Evolutionary conservation across 2,888 invertebrate species (phyloP), one percentile per base, ranked within the genome.

Genomic region (Listrodromus nycthemerus): DNA sequence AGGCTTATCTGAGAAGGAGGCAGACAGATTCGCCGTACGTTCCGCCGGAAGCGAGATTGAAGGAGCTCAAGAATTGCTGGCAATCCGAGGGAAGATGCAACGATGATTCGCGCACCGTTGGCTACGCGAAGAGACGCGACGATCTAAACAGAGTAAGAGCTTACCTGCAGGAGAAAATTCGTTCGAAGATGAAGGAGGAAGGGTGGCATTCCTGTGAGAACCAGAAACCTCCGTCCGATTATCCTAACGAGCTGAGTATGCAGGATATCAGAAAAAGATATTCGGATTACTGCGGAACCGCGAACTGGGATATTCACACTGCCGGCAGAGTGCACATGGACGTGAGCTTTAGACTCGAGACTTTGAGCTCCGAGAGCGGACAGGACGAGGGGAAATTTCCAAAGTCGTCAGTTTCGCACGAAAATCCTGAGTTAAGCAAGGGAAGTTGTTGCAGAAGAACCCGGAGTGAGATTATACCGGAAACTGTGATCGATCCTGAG

Each of bases 241-340:
- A 78, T 71, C 58, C 85, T 8, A 61, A 65, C 41, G 85, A 85
- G 55, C 69, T 76, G 27, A 87, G 81, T 48, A 27, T 80, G 33
- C 80, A 63, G 27, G 88, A 87, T 2, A 87, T 89, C n/a, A 85
- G 75, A 65, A 89, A 89, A 71, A 86, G 90, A 67, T 85, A 88
- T 67, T 91, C 91, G 19, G 89, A 91, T 21, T 83, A 86, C 69
- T 27, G 61, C 24, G 86, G 52, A 48, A 74, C 71, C 58, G 83
- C 73, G 24, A 75, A 87, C 50, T 80, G 74, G 1, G 82, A 61
- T 27, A 87, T 87, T 80, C 90, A 91, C 74, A 86, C 88, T 0
- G 88, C 90, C 5, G 86, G 91, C 37, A 91, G 91, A 80, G 89
- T 88, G 19, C 89, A 89, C 52, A 92, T 91, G 74, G 91, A 92